Percentiles rank a stretch among this genome's conserved stretches.
Evolutionary conservation across 2,888 invertebrate species (phyloP).

Genomic region (Priocnemis perturbator): DNA sequence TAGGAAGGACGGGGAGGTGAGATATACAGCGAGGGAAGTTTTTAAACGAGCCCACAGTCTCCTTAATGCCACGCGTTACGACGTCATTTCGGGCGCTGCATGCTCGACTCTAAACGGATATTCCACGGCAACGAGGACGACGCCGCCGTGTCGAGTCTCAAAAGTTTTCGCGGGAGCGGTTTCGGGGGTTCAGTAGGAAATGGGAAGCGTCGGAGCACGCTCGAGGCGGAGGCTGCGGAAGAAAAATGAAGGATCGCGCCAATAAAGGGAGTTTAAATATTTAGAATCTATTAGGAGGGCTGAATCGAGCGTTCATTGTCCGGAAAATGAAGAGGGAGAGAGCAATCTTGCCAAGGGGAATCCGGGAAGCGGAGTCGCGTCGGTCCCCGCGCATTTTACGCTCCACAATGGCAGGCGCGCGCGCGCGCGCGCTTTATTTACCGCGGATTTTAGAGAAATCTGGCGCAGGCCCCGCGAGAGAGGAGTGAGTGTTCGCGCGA

Average conservation of each 20-base stretch:
- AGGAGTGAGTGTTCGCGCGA: constrained; percentile 21
- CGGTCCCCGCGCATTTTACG: too few relatives aligned
- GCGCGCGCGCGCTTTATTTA: too few relatives aligned
- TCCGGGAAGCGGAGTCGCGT: too few relatives aligned
- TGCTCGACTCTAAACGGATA: constrained; percentile 44
- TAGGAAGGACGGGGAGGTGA: background rate
- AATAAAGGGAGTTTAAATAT: constrained; percentile 53
- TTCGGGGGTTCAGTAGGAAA: constrained; percentile 56
- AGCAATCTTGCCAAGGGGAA: background rate
- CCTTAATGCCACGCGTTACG: constrained; percentile 58
- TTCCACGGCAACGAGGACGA: constrained; percentile 54
- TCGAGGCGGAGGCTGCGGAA: constrained; percentile 14
- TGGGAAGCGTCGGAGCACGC: constrained; percentile 54
- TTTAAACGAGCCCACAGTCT: constrained; percentile 49
- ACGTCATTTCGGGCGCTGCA: constrained; percentile 61
- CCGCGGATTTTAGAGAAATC: background rate
- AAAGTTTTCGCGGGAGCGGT: constrained; percentile 64
- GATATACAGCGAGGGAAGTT: constrained; percentile 41
- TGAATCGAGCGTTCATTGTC: too few relatives aligned
- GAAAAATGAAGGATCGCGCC: constrained; percentile 1
- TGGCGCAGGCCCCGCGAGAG: constrained; percentile 2
- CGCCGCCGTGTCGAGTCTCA: constrained; percentile 64
- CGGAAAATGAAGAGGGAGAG: too few relatives aligned
- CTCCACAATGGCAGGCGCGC: too few relatives aligned
- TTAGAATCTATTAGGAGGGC: constrained; percentile 68